phyloP scores from a whole-genome alignment of 2,113 vertebrate species.

The Mohoua ochrocephala region DNA sequence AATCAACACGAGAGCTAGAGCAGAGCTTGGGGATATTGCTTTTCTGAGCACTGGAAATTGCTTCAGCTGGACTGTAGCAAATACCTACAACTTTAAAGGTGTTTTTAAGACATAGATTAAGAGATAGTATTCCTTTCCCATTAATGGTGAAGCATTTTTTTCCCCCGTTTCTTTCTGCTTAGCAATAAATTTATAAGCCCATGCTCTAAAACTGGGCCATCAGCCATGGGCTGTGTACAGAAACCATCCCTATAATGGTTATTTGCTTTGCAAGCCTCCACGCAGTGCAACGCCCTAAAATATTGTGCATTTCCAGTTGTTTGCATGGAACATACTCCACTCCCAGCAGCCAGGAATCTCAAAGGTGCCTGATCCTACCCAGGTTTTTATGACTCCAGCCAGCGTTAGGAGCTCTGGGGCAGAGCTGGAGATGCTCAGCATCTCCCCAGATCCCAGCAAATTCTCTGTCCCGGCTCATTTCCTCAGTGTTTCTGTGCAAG shows the following conservation, averaged over 20 bases:
- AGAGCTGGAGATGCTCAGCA: neutral
- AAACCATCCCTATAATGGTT: neutral
- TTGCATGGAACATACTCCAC: rapidly evolving
- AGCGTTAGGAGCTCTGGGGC: neutral
- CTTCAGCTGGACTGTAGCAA: neutral
- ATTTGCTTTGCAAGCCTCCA: neutral
- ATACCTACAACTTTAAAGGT: neutral
- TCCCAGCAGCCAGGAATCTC: neutral
- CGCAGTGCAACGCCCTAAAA: neutral
- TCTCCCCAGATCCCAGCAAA: neutral
- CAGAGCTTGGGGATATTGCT: neutral
- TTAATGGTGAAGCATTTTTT: neutral
- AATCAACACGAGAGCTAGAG: neutral
- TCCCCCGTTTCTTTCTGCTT: neutral
- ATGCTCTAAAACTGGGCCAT: neutral
- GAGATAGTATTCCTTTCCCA: neutral
- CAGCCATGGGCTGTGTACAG: neutral
- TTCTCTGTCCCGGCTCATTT: neutral
- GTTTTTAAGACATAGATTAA: neutral
- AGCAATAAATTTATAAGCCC: neutral
- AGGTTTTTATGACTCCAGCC: neutral
- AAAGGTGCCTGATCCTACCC: neutral
- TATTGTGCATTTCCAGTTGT: rapidly evolving
- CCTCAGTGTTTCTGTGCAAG: rapidly evolving
- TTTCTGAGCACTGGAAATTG: neutral